Base-by-base conservation (phyloP, 2,797 vertebrate species). In the Platyrinchus mystaceus region DNA sequence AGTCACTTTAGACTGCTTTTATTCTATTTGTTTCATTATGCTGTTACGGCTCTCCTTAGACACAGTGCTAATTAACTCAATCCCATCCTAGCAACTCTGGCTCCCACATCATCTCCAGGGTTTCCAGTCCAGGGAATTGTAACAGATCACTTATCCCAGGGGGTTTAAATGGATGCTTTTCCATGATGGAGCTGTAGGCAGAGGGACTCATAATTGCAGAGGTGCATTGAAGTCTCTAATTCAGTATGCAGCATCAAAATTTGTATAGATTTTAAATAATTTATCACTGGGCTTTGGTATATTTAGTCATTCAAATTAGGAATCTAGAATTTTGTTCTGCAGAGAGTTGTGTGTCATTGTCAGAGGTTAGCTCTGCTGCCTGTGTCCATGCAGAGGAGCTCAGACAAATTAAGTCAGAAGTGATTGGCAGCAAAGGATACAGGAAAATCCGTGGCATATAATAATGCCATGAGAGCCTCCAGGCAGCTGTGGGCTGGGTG, bases 31-130 rank as follows among this genome's bases (percentile, higher is more conserved):
- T 94, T 96, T 93, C 80, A 69, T 93, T 86, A 70, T 1, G 13
- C 67, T 64, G 43, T 90, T 95, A 95, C 1, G 0, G 74, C 47
- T 86, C 89, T 96, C 73, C 53, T 95, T 82, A 94, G 91, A 89
- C 69, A n/a, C 71, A n/a, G 46, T 68, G 89, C 93, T 96, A 93
- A 94, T 96, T 96, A 94, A 93, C 83, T 96, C 55, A 63, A 36
- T 93, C 87, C 87, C 74, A 84, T 76, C 59, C 59, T 71, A 78
- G 80, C 69, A 76, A 78, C 41, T 93, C 27, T 79, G 67, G 80
- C 70, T 96, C 68, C 50, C 73, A 63, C 39, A 81, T 83, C 46
- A 80, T 87, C 89, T 94, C 87, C 67, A 82, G 83, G 83, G 74
- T 93, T 96, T 94, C 69, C 63, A 96, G 70, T 73, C 77, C 74